These are phyloP conservation scores for Apodemia mormo DNA, from an alignment of 2,888 invertebrate genomes.

Conservation along the genomic window DNA sequence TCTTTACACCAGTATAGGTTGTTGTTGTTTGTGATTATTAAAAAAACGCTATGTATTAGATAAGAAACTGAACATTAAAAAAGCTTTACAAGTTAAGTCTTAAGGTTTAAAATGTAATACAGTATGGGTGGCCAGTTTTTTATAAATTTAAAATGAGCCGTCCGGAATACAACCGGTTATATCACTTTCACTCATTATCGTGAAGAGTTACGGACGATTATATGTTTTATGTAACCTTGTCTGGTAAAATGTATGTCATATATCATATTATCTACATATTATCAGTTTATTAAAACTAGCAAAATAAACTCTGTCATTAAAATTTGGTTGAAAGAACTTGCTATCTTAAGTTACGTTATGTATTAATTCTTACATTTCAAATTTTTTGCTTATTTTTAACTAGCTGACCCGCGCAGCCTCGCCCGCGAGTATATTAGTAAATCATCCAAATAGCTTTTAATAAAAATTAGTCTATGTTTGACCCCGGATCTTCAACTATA, in stretches of 20 bases:
- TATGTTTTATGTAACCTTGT: conserved; percentile 3
- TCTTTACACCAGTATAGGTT: not conserved
- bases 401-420: too few relatives aligned
- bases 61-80: not conserved
- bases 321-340: too few relatives aligned
- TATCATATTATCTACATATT: not conserved
- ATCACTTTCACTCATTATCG: conserved; percentile 12
- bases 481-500: too few relatives aligned
- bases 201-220: conserved; percentile 3
- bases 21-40: not conserved
- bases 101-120: not conserved
- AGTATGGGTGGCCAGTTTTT: not conserved
- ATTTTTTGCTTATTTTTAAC: too few relatives aligned
- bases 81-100: not conserved
- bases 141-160: not conserved
- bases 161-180: not conserved
- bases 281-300: not conserved
- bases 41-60: not conserved
- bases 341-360: too few relatives aligned
- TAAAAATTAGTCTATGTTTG: too few relatives aligned
- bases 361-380: too few relatives aligned
- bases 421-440: too few relatives aligned
- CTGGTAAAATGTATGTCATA: not conserved
- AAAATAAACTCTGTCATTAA: not conserved
- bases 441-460: too few relatives aligned